Percentiles rank a stretch among this genome's conserved stretches.
Evolutionary conservation across 2,888 invertebrate genomes (phyloP).

Genomic region (Chloroclysta siterata): DNA sequence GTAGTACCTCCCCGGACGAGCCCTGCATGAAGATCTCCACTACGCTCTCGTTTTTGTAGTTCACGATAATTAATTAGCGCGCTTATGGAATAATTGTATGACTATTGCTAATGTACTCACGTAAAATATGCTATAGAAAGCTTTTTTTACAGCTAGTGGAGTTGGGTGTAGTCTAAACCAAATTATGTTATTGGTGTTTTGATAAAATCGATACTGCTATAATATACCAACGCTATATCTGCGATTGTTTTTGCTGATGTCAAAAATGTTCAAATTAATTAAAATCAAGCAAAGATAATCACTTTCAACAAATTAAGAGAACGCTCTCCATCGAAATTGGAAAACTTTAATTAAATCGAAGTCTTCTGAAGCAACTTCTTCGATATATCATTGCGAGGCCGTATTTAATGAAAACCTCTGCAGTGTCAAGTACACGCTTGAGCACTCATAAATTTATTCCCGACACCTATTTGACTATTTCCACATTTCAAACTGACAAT

Average conservation of each 20-base stretch:
- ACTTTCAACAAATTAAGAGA: slow-evolving; percentile 20
- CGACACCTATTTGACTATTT: slow-evolving; percentile 60
- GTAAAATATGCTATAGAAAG: not conserved
- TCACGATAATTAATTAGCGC: too few species aligned
- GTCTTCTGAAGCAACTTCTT: slow-evolving; percentile 35
- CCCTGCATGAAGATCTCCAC: too few species aligned
- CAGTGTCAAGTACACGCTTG: slow-evolving; percentile 40
- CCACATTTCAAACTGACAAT: slow-evolving; percentile 68
- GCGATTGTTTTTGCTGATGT: not conserved
- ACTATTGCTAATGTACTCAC: not conserved
- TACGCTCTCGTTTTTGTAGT: too few species aligned
- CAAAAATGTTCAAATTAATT: slow-evolving; percentile 14
- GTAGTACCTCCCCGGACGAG: too few species aligned
- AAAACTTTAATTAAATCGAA: slow-evolving; percentile 34
- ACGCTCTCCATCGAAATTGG: slow-evolving; percentile 17
- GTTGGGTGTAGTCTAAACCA: not conserved
- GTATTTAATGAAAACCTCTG: slow-evolving; percentile 34
- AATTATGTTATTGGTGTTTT: not conserved
- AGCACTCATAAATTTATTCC: slow-evolving; percentile 60
- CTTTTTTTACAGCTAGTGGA: not conserved
- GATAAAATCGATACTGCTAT: not conserved
- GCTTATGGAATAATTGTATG: too few species aligned
- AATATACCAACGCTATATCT: not conserved
- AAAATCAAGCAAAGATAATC: slow-evolving; percentile 15
- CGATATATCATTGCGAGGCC: slow-evolving; percentile 41